Conservation (phyloP, 2,888 invertebrate species). For the Rotaria macrura region DNA sequence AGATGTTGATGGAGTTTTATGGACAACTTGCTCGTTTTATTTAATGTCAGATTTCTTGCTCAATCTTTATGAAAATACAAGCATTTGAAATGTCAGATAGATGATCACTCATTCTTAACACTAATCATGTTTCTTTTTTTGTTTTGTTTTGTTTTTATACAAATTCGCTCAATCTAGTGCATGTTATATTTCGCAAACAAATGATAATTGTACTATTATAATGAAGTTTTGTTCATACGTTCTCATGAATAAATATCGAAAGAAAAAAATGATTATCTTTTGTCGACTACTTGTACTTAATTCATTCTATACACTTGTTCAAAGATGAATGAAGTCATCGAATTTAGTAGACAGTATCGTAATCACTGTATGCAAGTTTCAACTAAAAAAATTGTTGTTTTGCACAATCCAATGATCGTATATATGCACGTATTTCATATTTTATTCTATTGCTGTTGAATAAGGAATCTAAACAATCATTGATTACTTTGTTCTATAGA, state of each 20-base stretch:
- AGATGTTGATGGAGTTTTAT: background rate
- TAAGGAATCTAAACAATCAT: too few species aligned
- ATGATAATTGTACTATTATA: background rate
- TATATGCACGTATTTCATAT: too few species aligned
- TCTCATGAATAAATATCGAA: background rate
- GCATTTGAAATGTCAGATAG: background rate
- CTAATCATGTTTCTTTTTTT: background rate
- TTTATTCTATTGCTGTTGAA: too few species aligned
- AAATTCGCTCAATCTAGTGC: background rate
- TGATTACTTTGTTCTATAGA: too few species aligned
- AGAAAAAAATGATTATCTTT: background rate
- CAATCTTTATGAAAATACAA: background rate
- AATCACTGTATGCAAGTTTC: too few species aligned
- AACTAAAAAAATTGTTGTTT: too few species aligned
- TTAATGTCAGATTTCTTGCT: background rate
- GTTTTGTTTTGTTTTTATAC: background rate
- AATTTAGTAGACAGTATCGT: too few species aligned
- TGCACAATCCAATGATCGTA: too few species aligned
- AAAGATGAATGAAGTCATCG: too few species aligned
- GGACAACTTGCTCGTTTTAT: background rate
- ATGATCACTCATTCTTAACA: background rate
- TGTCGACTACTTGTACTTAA: too few species aligned
- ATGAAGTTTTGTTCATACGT: background rate
- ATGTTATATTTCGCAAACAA: background rate
- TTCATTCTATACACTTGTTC: too few species aligned